phyloP scores from a whole-genome alignment of 2,113 vertebrate genomes.

The Leptocoma aspasia region DNA sequence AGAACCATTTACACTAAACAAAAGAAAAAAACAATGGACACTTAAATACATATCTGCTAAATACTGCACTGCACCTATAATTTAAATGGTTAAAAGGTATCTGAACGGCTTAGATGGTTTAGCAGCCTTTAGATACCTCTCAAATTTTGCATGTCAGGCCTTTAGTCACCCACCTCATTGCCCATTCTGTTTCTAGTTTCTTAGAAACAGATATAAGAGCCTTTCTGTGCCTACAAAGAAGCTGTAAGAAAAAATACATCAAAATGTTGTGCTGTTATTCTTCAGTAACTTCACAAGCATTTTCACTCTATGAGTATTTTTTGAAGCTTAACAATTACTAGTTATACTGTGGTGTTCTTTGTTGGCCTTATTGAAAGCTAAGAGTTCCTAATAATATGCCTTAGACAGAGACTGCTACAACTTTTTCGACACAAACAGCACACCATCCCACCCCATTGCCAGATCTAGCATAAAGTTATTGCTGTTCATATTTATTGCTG shows the following conservation, averaged over 20 bases:
- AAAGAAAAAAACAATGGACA: rapidly evolving
- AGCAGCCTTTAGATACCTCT: background rate
- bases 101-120: background rate
- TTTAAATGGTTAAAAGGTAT: background rate
- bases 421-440: background rate
- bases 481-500: background rate
- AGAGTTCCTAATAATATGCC: background rate
- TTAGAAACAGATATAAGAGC: background rate
- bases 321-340: background rate
- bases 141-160: background rate
- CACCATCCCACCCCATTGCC: background rate
- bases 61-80: background rate
- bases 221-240: background rate
- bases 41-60: background rate
- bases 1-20: background rate
- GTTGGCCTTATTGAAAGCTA: background rate
- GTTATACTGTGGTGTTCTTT: background rate
- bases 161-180: background rate
- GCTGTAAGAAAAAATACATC: background rate
- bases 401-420: background rate
- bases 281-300: background rate
- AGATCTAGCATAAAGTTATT: background rate
- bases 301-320: background rate
- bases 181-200: background rate
- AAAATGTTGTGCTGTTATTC: background rate